Evolutionary conservation across 2,888 invertebrate species (phyloP).

Genomic region (Drosophila leonis): DNA sequence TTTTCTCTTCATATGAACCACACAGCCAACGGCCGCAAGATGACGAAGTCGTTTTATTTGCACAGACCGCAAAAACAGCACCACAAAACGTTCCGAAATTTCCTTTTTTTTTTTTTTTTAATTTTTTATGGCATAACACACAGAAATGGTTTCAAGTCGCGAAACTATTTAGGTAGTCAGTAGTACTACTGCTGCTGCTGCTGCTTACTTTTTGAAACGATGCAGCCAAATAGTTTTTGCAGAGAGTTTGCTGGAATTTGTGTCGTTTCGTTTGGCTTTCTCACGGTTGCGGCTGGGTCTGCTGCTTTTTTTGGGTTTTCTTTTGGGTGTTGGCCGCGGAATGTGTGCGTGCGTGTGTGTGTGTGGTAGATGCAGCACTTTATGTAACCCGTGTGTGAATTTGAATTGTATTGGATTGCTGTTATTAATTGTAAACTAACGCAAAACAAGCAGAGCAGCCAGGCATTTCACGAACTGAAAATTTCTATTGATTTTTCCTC

Average conservation of each 20-base stretch:
- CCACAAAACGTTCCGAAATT: constrained; percentile 25
- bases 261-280: constrained; percentile 56
- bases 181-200: background rate
- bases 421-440: constrained; percentile 67
- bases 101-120: background rate
- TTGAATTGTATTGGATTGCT: constrained; percentile 41
- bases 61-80: constrained; percentile 48
- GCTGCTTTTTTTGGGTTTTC: constrained; percentile 32
- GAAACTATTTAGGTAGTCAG: constrained; percentile 3
- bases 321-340: constrained; percentile 74
- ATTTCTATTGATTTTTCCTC: constrained; percentile 84
- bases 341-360: constrained; percentile 46
- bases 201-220: constrained; percentile 60
- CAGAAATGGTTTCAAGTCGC: constrained; percentile 7
- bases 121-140: constrained; percentile 19
- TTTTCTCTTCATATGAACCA: constrained; percentile 41
- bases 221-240: constrained; percentile 48
- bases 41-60: constrained; percentile 81
- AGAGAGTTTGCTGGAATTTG: constrained; percentile 66
- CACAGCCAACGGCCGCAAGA: constrained; percentile 58
- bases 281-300: constrained; percentile 48
- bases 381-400: constrained; percentile 55
- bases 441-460: constrained; percentile 69
- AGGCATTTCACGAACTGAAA: constrained; percentile 78
- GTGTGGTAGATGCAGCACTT: constrained; percentile 37